A percentile compares a stretch with the other conserved stretches of the same genome.
Conservation (phyloP, 2,888 invertebrate species). For the Philonicus albiceps region DNA sequence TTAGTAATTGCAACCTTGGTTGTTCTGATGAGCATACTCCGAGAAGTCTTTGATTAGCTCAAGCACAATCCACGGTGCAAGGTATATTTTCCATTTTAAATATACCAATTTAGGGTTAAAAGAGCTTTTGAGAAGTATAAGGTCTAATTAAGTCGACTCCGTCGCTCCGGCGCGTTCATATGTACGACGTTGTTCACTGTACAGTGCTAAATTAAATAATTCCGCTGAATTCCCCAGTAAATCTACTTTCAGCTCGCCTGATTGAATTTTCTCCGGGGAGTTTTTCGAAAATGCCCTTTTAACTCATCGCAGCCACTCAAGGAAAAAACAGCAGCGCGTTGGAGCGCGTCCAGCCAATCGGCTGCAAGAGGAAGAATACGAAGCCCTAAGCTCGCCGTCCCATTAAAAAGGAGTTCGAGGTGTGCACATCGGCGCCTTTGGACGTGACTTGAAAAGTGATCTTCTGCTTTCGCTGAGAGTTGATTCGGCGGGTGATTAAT, state of each 20-base stretch:
- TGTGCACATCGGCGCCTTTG: neutral
- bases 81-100: neutral
- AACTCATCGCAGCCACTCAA: neutral
- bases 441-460: constrained; percentile 17
- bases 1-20: neutral
- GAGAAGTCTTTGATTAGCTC: neutral
- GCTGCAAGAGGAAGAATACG: neutral
- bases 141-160: neutral
- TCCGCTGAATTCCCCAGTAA: neutral
- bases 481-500: constrained; percentile 8
- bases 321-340: neutral
- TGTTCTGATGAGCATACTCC: neutral
- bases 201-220: neutral
- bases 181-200: neutral
- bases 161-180: neutral
- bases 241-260: neutral
- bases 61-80: neutral
- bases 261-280: neutral
- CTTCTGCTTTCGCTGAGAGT: neutral
- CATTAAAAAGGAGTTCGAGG: constrained; percentile 9
- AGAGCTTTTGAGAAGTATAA: neutral
- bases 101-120: neutral
- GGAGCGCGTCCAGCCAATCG: neutral
- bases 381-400: neutral
- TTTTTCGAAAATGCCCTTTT: neutral